Evolutionary conservation across 37 sponge, comb jelly and placozoan genomes (phyloP).

Genomic region (Halisarca cf. caerulea): DNA sequence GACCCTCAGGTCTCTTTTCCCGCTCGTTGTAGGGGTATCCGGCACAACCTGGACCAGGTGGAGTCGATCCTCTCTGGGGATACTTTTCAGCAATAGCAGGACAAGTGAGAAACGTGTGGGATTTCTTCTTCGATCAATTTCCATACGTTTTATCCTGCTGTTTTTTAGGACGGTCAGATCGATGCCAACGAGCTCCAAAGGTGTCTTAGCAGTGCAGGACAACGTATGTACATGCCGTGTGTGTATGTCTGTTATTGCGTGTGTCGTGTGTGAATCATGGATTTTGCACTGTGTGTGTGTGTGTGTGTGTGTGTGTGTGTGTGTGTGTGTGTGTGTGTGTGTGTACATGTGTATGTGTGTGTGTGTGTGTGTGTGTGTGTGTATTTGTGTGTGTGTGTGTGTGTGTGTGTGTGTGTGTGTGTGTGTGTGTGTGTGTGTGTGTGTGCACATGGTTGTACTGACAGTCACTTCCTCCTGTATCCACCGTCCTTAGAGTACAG

Average conservation of each 20-base stretch:
- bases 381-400: slow-evolving; percentile 13
- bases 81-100: slow-evolving; percentile 86
- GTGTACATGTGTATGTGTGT: not conserved
- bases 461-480: too few species aligned
- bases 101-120: slow-evolving; percentile 23
- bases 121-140: too few species aligned
- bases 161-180: slow-evolving; percentile 92
- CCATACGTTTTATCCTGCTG: not conserved
- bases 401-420: not conserved
- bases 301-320: not conserved
- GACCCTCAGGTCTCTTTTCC: too few species aligned
- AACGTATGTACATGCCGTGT: not conserved
- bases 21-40: too few species aligned
- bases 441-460: not conserved
- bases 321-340: not conserved
- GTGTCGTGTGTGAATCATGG: slow-evolving; percentile 8
- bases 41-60: not conserved
- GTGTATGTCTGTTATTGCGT: slow-evolving; percentile 55
- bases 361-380: too few species aligned
- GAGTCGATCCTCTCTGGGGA: slow-evolving; percentile 74
- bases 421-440: not conserved
- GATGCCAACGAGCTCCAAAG: slow-evolving; percentile 86
- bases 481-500: slow-evolving; percentile 49
- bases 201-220: slow-evolving; percentile 68
- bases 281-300: not conserved